Evolutionary conservation across 2,797 vertebrate genomes (phyloP).

Genomic region (Pogoniulus pusillus): DNA sequence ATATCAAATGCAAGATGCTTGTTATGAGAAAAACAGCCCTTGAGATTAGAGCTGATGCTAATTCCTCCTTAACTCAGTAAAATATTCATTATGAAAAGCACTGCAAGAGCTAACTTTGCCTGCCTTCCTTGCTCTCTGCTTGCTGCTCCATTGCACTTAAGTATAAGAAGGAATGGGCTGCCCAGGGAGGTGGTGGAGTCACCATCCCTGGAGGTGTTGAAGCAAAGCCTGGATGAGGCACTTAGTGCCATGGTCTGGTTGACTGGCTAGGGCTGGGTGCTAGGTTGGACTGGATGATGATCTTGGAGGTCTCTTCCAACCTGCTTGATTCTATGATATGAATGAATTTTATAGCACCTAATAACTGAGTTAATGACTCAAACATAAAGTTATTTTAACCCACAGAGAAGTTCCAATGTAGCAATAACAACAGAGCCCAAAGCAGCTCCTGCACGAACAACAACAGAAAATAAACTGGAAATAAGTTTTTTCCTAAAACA

Average conservation of each 20-base stretch:
- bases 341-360: background rate
- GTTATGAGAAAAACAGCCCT: background rate
- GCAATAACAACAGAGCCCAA: constrained; percentile 19
- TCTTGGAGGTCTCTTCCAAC: too few species aligned
- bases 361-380: background rate
- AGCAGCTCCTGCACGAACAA: background rate
- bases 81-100: too few species aligned
- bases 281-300: too few species aligned
- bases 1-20: background rate
- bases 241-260: too few species aligned
- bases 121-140: background rate
- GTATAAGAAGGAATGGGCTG: background rate
- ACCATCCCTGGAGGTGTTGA: too few species aligned
- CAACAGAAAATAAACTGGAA: background rate
- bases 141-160: background rate
- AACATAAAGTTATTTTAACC: constrained; percentile 23
- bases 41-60: background rate
- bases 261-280: too few species aligned
- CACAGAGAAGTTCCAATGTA: background rate
- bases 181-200: too few species aligned
- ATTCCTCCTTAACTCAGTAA: too few species aligned
- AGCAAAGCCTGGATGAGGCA: too few species aligned
- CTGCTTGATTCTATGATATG: too few species aligned
- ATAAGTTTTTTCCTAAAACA: constrained; percentile 4
- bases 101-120: background rate